These are phyloP conservation scores for Scaptomyza reducta DNA, from an alignment of 2,888 invertebrate species.

Conservation along the genomic window DNA sequence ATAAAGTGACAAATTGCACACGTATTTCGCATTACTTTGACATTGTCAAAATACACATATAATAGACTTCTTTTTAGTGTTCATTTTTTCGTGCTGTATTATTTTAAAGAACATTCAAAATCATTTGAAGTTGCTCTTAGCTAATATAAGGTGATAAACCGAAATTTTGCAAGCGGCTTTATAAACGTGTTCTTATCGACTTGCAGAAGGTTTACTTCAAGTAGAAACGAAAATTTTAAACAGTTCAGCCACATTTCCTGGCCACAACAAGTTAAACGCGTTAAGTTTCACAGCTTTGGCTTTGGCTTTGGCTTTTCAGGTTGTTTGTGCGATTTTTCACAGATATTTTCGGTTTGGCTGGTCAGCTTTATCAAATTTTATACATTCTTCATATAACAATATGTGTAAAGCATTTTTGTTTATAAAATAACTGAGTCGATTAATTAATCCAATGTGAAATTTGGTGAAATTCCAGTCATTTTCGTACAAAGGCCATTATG, in stretches of 20 bases:
- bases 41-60: conserved; percentile 14
- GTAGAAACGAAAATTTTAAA: background rate
- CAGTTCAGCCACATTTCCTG: conserved; percentile 2
- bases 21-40: conserved; percentile 35
- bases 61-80: conserved; percentile 8
- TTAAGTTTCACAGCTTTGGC: conserved; percentile 32
- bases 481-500: conserved; percentile 16
- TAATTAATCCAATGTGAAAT: conserved; percentile 1
- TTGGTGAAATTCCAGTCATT: conserved; percentile 11
- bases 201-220: conserved; percentile 6
- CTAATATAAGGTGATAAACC: background rate
- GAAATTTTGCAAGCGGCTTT: conserved; percentile 1
- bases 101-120: background rate
- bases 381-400: conserved; percentile 4
- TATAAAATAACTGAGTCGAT: background rate
- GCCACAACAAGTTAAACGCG: conserved; percentile 38
- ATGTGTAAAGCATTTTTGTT: conserved; percentile 3
- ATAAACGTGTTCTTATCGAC: conserved; percentile 6
- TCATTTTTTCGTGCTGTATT: conserved; percentile 1
- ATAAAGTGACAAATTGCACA: conserved; percentile 47
- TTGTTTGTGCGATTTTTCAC: background rate
- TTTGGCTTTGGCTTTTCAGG: background rate
- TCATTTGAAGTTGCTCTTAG: background rate
- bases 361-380: conserved; percentile 4
- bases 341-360: conserved; percentile 11